Evolutionary conservation across 2,888 invertebrate species (phyloP), one percentile per base, ranked within the genome.

Genomic region (Drosophila pegasa): DNA sequence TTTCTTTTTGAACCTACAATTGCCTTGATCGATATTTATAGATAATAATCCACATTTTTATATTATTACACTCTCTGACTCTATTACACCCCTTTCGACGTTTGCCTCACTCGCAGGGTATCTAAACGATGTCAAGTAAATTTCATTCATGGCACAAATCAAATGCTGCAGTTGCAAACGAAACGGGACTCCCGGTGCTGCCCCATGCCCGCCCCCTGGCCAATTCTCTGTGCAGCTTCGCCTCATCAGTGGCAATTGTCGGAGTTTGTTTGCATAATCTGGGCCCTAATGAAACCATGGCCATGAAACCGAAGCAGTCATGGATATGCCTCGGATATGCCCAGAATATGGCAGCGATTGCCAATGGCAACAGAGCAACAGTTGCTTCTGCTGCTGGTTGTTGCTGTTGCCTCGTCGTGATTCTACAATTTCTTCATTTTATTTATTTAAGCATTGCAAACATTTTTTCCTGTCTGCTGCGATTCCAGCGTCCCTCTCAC

Each of bases 221-320:
- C 18, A 9, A 5, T n/a, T n/a, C 14, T 6, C 29, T 58, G 29
- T 35, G 14, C 29, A 10, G 61, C 70, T 67, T 9, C 4, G 73
- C 67, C 66, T 77, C 82, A 80, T 77, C 74, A 79, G 80, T 54
- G 51, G 62, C 71, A 77, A 78, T 80, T 80, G 77, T 78, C 69
- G 68, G 51, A 75, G 78, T 82, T 83, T 89, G 89, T 90, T 90
- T 89, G 89, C 87, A 90, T 89, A 91, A 90, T 87, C 89, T 83
- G 78, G 82, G 86, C 89, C 91, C 88, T 91, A 91, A 91, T 91
- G 88, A 90, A 90, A 91, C 89, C 86, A 78, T 71, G 78, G 79
- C 69, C 78, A 63, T 78, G 85, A 71, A 80, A 82, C 78, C 74
- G 56, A 63, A 60, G 50, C 74, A 75, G 59, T 73, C 78, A 68